Evolutionary conservation across 2,113 vertebrate species (phyloP).

Genomic region (Caloenas nicobarica): DNA sequence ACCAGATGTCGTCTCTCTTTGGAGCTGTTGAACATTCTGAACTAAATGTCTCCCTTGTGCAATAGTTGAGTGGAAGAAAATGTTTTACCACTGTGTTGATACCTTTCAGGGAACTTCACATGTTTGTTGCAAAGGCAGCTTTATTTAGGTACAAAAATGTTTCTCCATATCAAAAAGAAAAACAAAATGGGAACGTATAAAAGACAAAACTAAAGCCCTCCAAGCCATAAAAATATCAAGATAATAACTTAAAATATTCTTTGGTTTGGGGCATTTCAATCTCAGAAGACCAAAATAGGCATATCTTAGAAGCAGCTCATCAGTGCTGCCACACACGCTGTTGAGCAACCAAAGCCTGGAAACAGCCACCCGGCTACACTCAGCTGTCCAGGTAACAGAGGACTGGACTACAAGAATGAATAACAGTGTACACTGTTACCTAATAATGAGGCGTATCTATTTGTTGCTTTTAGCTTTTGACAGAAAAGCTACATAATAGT

Average conservation of each 20-base stretch:
- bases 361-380: background rate
- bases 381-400: background rate
- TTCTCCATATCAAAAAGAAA: background rate
- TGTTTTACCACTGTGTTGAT: background rate
- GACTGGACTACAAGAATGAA: background rate
- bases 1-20: constrained; percentile 46
- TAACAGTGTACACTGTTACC: background rate
- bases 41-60: constrained; percentile 25
- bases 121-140: background rate
- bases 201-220: background rate
- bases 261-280: background rate
- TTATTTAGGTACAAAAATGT: background rate
- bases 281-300: background rate
- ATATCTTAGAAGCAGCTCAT: background rate
- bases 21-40: background rate
- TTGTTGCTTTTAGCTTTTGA: background rate
- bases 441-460: background rate
- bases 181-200: background rate
- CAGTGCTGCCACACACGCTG: background rate
- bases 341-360: background rate
- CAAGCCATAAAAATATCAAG: background rate
- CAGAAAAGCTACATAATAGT: background rate
- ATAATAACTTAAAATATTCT: background rate
- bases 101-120: background rate
- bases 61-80: constrained; percentile 21